Evolutionary conservation across 1,140 invertebrate species (phyloP), one percentile per base, ranked within the genome.

Genomic region (Belonocnema kinseyi): DNA sequence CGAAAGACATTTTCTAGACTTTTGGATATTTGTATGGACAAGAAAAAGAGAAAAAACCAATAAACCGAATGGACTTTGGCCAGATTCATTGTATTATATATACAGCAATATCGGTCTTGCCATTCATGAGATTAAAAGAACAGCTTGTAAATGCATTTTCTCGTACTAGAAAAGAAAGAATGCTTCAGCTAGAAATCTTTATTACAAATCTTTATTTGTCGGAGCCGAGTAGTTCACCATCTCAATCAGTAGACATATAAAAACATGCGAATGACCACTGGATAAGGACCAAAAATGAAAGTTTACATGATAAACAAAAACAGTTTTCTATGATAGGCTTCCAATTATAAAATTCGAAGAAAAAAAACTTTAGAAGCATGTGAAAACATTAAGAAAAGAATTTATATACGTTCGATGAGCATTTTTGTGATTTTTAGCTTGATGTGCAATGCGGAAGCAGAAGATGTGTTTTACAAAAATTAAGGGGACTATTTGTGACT

Each of bases 101-200:
- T 26, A 33, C 21, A 33, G 58, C 21, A 66, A n/a, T 66, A 26
- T 66, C 21, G 58, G 40, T 66, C 40, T 40, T 66, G 26, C 58
- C 26, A 66, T 66, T 66, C 58, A 66, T 66, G 58, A 66, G 58
- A 40, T 66, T 66, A 14, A 66, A 33, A 66, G 40, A 14, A 66
- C 40, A 5, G 14, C 19, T 66, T 66, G 58, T 66, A 66, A 66
- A 21, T 66, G 58, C 21, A 66, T 21, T 58, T 66, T 66, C 40
- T 66, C 40, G 33, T 33, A 26, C 14, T 16, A 13, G 7, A 66
- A 12, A 16, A 13, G 21, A 16, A 66, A 40, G n/a, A 1, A 12
- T 33, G 58, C 26, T 26, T 66, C 14, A 33, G 13, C 26, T 66
- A 14, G 26, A 33, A 14, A 66, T 66, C 58, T 66, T 40, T 40